Base-by-base conservation (phyloP, 2,113 vertebrate genomes). In the Takifugu flavidus region DNA sequence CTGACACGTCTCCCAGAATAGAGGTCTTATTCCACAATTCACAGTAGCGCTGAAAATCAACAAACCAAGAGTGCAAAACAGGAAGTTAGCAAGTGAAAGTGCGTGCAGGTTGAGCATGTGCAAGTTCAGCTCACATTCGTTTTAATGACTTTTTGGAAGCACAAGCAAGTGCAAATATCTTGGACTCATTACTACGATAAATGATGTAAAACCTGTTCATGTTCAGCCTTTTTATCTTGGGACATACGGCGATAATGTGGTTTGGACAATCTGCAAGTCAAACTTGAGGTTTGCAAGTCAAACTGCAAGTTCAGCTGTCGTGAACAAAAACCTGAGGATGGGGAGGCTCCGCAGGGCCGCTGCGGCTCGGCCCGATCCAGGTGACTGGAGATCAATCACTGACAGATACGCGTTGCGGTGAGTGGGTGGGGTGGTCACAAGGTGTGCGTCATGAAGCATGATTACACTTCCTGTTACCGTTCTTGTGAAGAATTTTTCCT, bases 1-100 rank as follows among this genome's bases (percentile, higher is more conserved):
- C 73, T 62, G 74, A 87, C 84, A 81, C 67, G 25, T 68, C 82
- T 85, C 72, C 70, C 62, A 77, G 82, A 88, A 83, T 73, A 79
- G 72, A 72, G 77, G 49, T 55, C 72, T 60, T 20, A 60, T 34
- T 57, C 42, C 55, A 64, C 34, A 70, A 58, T 10, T 28, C 56
- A 65, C 49, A 75, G 31, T 34, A 65, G 3, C 49, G 26, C 26
- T 55, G 45, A 50, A 60, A 65, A 72, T 20, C 58, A 59, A 69
- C 57, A 29, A 12, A n/a, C 26, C 28, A 47, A 7, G 20, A 5
- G 20, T 20, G 64, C 25, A 31, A 31, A 79, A 64, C 28, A 65
- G 65, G 49, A 76, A 59, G 56, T 72, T 27, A 45, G 12, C 65
- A 47, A 61, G 56, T 59, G 26, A 74, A 67, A 28, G 34, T 56